Percentiles rank a stretch among this genome's conserved stretches.
Conservation (phyloP, 64 coral and sea anemone species). For the Montipora cactus region DNA sequence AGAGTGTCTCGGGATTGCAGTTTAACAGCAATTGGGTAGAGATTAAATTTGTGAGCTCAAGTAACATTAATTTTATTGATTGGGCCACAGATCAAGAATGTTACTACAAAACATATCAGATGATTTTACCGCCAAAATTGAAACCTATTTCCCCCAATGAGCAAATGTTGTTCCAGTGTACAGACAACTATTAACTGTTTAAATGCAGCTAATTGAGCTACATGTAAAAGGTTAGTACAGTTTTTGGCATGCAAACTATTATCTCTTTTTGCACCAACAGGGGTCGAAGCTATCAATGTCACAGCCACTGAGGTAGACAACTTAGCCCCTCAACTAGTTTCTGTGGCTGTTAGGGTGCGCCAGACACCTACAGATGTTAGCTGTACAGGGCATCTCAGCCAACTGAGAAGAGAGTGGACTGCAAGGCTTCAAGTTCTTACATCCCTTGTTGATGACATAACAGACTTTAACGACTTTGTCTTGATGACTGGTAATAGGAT, state of each 20-base stretch:
- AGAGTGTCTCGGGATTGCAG: too few relatives aligned
- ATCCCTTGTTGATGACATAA: constrained; percentile 82
- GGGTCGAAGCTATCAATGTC: constrained; percentile 80
- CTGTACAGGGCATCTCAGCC: constrained; percentile 66
- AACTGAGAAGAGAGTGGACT: constrained; percentile 82
- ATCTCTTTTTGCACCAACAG: constrained; percentile 17
- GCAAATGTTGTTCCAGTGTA: too few relatives aligned
- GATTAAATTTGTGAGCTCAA: too few relatives aligned
- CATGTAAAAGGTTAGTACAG: too few relatives aligned
- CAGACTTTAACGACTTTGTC: constrained; percentile 79
- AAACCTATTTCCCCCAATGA: too few relatives aligned
- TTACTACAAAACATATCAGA: too few relatives aligned
- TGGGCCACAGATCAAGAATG: too few relatives aligned
- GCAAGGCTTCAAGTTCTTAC: constrained; percentile 71
- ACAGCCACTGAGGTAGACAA: constrained; percentile 72
- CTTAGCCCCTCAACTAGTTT: constrained; percentile 64
- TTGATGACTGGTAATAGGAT: constrained; percentile 62
- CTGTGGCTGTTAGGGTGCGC: constrained; percentile 65
- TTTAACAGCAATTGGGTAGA: too few relatives aligned
- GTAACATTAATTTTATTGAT: too few relatives aligned
- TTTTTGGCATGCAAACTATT: neutral
- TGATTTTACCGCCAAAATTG: too few relatives aligned
- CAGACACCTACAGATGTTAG: constrained; percentile 55
- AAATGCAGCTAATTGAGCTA: too few relatives aligned
- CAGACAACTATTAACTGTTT: too few relatives aligned